Base-by-base conservation (phyloP, 2,888 invertebrate genomes). In the Alsophila aescularia region DNA sequence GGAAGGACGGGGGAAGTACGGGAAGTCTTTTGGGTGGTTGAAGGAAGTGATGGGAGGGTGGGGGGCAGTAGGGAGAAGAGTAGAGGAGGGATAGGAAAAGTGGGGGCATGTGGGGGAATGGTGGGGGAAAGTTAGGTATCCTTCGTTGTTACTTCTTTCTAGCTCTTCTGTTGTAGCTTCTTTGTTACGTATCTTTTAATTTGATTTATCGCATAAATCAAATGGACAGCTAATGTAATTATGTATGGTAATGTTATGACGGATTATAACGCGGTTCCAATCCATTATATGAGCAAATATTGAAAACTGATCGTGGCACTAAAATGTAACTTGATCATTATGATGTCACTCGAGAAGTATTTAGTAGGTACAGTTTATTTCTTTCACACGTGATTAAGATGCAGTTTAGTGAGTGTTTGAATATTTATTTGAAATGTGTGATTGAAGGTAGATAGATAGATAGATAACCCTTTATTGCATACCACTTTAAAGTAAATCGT, bases 141-240 rank as follows among this genome's bases (percentile, higher is more conserved):
- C n/a, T n/a, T n/a, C n/a, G n/a, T n/a, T n/a, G n/a, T n/a, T n/a
- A n/a, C n/a, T n/a, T n/a, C n/a, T n/a, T n/a, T n/a, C n/a, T n/a
- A n/a, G n/a, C n/a, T n/a, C 2, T 2, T 7, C 4, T 7, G 24
- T 24, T 5, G 24, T 7, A 24, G 29, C 1, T 29, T 2, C 29
- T 4, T 2, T 29, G 24, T 24, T 7, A 29, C 29, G n/a, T 29
- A 29, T 29, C 29, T 29, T 29, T 32, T 8, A 24, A 7, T 13
- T 32, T 32, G 7, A 32, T 32, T 13, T 9, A 35, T 36, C 18
- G 8, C 24, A 24, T 24, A 44, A 44, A 27, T 37, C 10, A 37
- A 37, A 50, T 50, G n/a, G 43, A 18, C n/a, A 21, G 41, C 40
- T 52, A 53, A 52, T 55, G 49, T 37, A 52, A 51, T 53, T 49